phyloP scores from a whole-genome alignment of 2,113 vertebrate species.

The Trematomus loennbergii region DNA sequence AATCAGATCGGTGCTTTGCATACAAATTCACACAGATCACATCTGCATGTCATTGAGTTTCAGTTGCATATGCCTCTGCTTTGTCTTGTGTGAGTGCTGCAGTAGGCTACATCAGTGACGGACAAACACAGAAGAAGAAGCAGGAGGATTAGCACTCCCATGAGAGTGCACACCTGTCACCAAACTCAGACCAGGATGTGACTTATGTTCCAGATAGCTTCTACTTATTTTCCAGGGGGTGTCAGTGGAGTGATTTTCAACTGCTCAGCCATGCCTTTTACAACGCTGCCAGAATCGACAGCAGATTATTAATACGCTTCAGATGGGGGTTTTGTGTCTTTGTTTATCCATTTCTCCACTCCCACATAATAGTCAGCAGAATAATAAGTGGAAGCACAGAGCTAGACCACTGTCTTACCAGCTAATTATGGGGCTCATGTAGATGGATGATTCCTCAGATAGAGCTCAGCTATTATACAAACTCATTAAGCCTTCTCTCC shows the following conservation, averaged over 20 bases:
- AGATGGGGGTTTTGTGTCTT: conserved; percentile 55
- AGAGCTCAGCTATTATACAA: conserved; percentile 77
- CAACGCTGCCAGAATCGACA: conserved; percentile 48
- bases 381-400: conserved; percentile 74
- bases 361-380: conserved; percentile 72
- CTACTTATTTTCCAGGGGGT: conserved; percentile 60
- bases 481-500: conserved; percentile 79
- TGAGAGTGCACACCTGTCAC: conserved; percentile 69
- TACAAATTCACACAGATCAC: conserved; percentile 68
- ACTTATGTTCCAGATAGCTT: conserved; percentile 70
- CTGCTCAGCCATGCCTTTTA: conserved; percentile 57
- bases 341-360: conserved; percentile 72
- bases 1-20: conserved; percentile 69
- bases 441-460: conserved; percentile 81
- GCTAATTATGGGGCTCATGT: conserved; percentile 79
- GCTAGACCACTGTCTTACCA: conserved; percentile 73
- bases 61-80: conserved; percentile 56
- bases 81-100: conserved; percentile 44
- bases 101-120: conserved; percentile 32
- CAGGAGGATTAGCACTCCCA: conserved; percentile 63
- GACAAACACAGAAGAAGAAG: conserved; percentile 67
- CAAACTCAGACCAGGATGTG: conserved; percentile 68
- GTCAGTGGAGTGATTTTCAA: conserved; percentile 63
- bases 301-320: conserved; percentile 74
- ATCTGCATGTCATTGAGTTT: conserved; percentile 70